Evolutionary conservation across 2,888 invertebrate species (phyloP), one percentile per base, ranked within the genome.

Genomic region (Cataglyphis rosenhaueri): DNA sequence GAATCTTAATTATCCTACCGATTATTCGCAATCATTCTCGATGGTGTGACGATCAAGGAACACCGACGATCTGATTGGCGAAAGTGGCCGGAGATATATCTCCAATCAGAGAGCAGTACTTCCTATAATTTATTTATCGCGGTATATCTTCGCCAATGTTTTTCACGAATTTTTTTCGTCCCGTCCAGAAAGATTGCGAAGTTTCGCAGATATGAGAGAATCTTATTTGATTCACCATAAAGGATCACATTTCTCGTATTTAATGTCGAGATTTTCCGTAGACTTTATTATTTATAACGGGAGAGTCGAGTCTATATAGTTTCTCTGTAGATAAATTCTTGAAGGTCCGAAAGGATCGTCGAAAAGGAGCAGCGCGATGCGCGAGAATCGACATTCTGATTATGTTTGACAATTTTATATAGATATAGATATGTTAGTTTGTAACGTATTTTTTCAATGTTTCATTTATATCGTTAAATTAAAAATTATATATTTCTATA

Each of bases 41-140:
- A 79, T 41, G 70, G 29, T 44, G 10, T 35, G 68, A 64, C 73
- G 86, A 44, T n/a, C 6, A 3, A 35, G 81, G 29, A 65, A 81
- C 71, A 66, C 61, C 66, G 85, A 68, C 94, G 92, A 90, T 95
- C 96, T 95, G 96, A 96, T 96, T 96, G 96, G 96, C 95, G 96
- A 96, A 96, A 96, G 96, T 96, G 97, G 96, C 96, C 96, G 96
- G 96, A 96, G 18, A 95, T 95, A 95, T 59, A 96, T 96, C 96
- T 95, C 96, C 96, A 96, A 96, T 96, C 96, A 95, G 95, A 96
- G 95, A 95, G 95, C 95, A 55, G 82, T 66, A 18, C 32, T 29
- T 59, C 82, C 5, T 2, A 3, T 1, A 48, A 79, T 75, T 81
- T 64, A 64, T 25, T 18, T 25, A 44, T 59, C 62, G 35, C 29